Base-by-base conservation (phyloP, 2,888 invertebrate species). In the Morpho deidamia region DNA sequence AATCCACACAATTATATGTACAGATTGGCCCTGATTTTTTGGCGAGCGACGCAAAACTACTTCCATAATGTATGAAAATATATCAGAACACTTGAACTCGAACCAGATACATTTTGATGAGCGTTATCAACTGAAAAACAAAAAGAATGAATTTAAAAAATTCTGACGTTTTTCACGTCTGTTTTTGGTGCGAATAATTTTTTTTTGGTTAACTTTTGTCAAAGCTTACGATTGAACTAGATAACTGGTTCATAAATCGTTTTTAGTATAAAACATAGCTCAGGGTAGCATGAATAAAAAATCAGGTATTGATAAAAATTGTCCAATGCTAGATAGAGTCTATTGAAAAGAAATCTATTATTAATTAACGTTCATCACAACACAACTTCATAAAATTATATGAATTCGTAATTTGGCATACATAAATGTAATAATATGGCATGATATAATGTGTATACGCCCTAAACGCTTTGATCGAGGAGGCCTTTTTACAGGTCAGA, bases 61-160 rank as follows among this genome's bases (percentile, higher is more conserved):
- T 70, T 74, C 61, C 69, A 76, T 74, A 76, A 58, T 55, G 54
- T 73, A 64, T 70, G 66, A 76, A 76, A 45, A 66, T 70, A 70
- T 68, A 63, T 61, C 62, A 68, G 59, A 61, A 64, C 59, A 68
- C 74, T 75, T 78, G 74, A 81, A 79, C 78, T 80, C 77, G 79
- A 71, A 73, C 83, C 69, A 73, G 76, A 86, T 85, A 78, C 80
- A 85, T 83, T 75, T 76, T 63, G 64, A 78, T 71, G 61, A 72
- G 69, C 53, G 38, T 55, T 56, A 57, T 53, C 63, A 44, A 51
- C 23, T 23, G 57, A 58, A 59, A 54, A 61, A 56, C 55, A 58
- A 59, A 55, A 51, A 63, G 47, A 58, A 58, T 50, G 52, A 49
- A 23, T 43, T 9, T 38, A 12, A 42, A 48, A 56, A 47, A 55